Conservation (phyloP, 2,888 invertebrate genomes). For the Monoplex corrugatus region DNA sequence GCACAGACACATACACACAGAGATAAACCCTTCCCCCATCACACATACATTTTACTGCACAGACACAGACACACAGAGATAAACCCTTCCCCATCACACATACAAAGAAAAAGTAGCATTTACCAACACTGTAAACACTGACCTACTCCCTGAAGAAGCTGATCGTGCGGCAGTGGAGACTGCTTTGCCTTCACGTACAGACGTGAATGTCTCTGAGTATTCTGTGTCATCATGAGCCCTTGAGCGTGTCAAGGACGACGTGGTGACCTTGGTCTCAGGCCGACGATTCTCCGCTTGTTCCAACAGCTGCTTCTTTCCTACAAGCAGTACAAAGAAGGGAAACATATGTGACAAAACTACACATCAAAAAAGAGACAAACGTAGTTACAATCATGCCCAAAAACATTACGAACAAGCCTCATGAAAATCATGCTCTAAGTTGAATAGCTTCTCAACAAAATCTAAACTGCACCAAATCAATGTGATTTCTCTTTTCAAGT, state of each 20-base stretch:
- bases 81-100: background rate
- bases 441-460: no score
- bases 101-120: background rate
- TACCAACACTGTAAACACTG: background rate
- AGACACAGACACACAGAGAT: slow-evolving; percentile 2
- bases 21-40: background rate
- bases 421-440: no score
- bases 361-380: no score
- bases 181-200: background rate
- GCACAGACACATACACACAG: slow-evolving; percentile 16
- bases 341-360: no score
- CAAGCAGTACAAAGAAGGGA: no score
- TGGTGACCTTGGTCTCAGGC: slow-evolving; percentile 46
- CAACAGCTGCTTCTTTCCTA: slow-evolving; percentile 45
- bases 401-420: no score
- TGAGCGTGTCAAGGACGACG: slow-evolving; percentile 33
- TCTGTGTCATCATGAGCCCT: slow-evolving; percentile 41
- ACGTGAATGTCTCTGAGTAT: slow-evolving; percentile 42
- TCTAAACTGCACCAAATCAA: no score
- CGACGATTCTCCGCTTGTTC: slow-evolving; percentile 56
- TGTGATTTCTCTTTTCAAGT: no score
- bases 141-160: slow-evolving; percentile 36
- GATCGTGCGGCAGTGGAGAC: background rate
- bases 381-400: no score
- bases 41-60: background rate